Base-by-base conservation (phyloP, 2,797 vertebrate species). In the Cichlasoma orientale region DNA sequence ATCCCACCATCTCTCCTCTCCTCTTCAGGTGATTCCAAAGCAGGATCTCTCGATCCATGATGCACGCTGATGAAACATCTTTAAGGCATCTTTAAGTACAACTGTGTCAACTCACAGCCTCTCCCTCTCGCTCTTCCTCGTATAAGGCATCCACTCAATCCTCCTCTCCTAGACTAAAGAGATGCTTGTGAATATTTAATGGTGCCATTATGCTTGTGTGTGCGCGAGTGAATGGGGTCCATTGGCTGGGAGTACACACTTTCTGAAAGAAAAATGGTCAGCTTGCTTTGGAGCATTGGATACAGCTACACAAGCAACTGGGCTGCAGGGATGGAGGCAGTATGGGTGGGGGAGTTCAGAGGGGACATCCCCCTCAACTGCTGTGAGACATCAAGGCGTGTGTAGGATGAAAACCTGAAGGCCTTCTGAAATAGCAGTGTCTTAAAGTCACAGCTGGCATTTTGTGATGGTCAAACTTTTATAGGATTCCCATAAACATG, bases 171-270 rank as follows among this genome's bases (percentile, higher is more conserved):
- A 66, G 80, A 89, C 93, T 54, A 57, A 91, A 92, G 88, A 93
- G 92, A 87, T 89, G 89, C 80, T 93, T 53, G 96, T 99, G 93
- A 95, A 99, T 99, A 95, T 97, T 99, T 99, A 95, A 99, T 97
- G 96, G 89, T 1, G 31, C 96, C 94, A 96, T 99, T 99, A 97
- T 99, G 95, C 92, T 92, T 92, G 89, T 95, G 96, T 92, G 89
- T 94, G 94, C 50, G 66, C 10, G 85, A 86, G 47, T 82, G 95
- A 96, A 95, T 91, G 57, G 88, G 90, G 91, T 89, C 92, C 92
- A 84, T 92, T 93, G 82, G 94, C 86, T 86, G 88, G 56, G 89
- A 91, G 90, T 82, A 82, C 79, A 58, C 81, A 80, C 87, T 86
- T 78, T 84, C 82, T 78, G 82, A 90, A 58, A 82, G 72, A 78